Evolutionary conservation across 2,888 invertebrate genomes (phyloP).

Genomic region (Tetragonisca angustula): DNA sequence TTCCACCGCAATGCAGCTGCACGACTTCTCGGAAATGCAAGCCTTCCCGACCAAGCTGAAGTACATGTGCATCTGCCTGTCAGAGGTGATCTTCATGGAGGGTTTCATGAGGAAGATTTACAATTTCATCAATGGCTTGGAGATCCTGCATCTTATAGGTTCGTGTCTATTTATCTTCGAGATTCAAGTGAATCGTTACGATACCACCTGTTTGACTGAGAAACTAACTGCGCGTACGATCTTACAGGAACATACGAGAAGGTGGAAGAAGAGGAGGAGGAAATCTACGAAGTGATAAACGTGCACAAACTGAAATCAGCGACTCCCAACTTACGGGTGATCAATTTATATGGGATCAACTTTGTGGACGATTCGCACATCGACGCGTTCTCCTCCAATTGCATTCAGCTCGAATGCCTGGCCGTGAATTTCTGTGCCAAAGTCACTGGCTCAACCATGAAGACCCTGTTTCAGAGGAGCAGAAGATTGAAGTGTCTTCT

Average conservation of each 20-base stretch:
- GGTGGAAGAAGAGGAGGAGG: constrained; percentile 99
- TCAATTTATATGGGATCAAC: constrained; percentile 99
- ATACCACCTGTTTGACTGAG: background rate
- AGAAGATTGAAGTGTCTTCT: constrained; percentile 95
- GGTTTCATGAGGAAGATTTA: constrained; percentile 99
- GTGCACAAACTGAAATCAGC: constrained; percentile 99
- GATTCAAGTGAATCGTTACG: background rate
- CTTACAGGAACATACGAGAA: constrained; percentile 96
- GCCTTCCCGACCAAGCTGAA: constrained; percentile 98
- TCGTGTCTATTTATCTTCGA: constrained; percentile 39
- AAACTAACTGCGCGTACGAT: background rate
- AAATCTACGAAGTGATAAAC: constrained; percentile 99
- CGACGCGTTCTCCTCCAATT: constrained; percentile 98
- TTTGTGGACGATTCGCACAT: constrained; percentile 99
- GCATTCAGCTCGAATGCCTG: constrained; percentile 98
- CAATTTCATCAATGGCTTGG: constrained; percentile 99
- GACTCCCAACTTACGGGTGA: constrained; percentile 98
- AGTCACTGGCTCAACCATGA: constrained; percentile 97
- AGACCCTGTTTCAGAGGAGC: constrained; percentile 96
- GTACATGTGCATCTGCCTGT: constrained; percentile 97
- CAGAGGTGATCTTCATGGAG: constrained; percentile 99
- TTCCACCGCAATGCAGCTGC: constrained; percentile 99
- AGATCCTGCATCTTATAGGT: constrained; percentile 98
- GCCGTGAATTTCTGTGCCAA: constrained; percentile 99
- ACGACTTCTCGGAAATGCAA: constrained; percentile 99